Conservation (phyloP, 2,888 invertebrate species). For the Campopleginae sp. region DNA sequence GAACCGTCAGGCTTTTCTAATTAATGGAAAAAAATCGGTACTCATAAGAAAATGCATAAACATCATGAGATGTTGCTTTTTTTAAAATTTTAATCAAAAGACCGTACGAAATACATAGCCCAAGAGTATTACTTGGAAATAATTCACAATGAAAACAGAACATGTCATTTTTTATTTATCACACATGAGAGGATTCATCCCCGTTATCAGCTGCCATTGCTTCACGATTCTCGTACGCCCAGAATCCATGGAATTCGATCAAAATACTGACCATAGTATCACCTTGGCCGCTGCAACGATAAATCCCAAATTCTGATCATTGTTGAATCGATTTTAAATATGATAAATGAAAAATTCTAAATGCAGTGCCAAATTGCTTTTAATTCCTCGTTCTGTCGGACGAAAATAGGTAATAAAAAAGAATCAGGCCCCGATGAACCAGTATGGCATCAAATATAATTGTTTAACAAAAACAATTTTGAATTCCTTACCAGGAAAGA, state of each 20-base stretch:
- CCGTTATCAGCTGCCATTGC: conserved; percentile 88
- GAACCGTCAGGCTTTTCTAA: neutral
- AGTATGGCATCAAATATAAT: neutral
- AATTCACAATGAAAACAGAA: conserved; percentile 25
- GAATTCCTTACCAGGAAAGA: conserved; percentile 87
- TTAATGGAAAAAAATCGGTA: neutral
- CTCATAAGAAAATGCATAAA: neutral
- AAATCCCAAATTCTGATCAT: neutral
- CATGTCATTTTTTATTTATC: conserved; percentile 62
- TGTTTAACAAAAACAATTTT: conserved; percentile 2
- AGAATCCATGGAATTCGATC: conserved; percentile 97
- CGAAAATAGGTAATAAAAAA: neutral
- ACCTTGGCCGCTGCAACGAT: conserved; percentile 91
- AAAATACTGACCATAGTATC: conserved; percentile 97
- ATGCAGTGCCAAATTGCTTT: neutral
- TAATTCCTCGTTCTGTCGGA: neutral
- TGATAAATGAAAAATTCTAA: neutral
- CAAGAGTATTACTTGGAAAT: neutral
- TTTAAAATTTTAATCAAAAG: neutral
- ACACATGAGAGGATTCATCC: conserved; percentile 83
- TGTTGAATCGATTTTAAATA: neutral
- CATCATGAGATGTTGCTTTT: neutral
- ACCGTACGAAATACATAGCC: neutral
- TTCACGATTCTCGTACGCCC: conserved; percentile 98
- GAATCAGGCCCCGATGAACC: neutral